Evolutionary conservation across 2,113 vertebrate species (phyloP).

Genomic region (Paedocypris sp.): DNA sequence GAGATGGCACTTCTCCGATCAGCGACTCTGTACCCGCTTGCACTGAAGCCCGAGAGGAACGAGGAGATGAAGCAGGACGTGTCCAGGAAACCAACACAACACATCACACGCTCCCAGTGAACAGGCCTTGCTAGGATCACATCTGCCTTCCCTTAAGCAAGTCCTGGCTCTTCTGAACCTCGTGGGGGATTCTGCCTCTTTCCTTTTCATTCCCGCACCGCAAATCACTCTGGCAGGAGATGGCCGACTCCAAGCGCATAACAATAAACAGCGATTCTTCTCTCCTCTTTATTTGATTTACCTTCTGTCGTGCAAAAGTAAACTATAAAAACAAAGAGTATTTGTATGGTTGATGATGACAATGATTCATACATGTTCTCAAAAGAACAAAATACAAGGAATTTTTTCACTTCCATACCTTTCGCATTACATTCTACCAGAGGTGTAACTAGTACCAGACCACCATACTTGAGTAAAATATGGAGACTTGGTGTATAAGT

Average conservation of each 20-base stretch:
- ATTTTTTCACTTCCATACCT: too few species aligned
- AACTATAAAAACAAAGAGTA: too few species aligned
- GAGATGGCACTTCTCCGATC: too few species aligned
- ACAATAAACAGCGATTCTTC: neutral
- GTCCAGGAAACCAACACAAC: constrained; percentile 37
- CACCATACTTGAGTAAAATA: too few species aligned
- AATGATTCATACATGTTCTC: too few species aligned
- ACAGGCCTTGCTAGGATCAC: constrained; percentile 23
- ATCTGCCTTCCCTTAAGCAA: constrained; percentile 42
- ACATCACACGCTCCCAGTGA: constrained; percentile 20
- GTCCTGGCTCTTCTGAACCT: constrained; percentile 6
- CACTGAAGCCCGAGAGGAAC: constrained; percentile 22
- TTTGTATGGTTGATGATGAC: too few species aligned
- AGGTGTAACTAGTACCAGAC: too few species aligned
- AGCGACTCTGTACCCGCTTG: constrained; percentile 3
- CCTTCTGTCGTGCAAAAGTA: too few species aligned
- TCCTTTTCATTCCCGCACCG: constrained; percentile 7
- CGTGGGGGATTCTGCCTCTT: constrained; percentile 11
- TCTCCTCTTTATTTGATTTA: neutral
- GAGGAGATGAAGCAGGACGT: constrained; percentile 16
- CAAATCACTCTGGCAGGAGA: constrained; percentile 24
- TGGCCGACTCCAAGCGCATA: too few species aligned
- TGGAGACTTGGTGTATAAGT: too few species aligned
- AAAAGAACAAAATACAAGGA: too few species aligned
- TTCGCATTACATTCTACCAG: too few species aligned